Evolutionary conservation across 1,140 invertebrate species (phyloP).

Genomic region (Drosophila mayri): DNA sequence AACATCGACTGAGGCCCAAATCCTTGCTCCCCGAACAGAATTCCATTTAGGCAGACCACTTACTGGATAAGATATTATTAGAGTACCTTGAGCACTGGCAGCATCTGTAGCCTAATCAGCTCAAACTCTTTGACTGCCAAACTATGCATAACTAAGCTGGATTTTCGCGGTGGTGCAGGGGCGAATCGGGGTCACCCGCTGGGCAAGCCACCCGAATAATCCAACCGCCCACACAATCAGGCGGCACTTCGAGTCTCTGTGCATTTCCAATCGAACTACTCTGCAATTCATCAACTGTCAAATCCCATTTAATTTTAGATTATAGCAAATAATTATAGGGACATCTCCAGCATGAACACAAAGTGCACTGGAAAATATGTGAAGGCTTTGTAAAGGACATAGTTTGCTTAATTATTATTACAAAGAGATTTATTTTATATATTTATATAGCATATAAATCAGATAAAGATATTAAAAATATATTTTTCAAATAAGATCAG

Average conservation of each 20-base stretch:
- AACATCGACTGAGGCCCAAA: constrained; percentile 24
- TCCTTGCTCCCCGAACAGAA: constrained; percentile 33
- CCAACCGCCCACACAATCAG: constrained; percentile 21
- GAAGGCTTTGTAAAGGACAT: not conserved
- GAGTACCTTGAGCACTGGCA: constrained; percentile 34
- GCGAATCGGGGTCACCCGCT: not conserved
- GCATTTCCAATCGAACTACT: constrained; percentile 74
- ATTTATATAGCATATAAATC: not conserved
- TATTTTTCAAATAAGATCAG: not conserved
- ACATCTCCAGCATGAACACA: constrained; percentile 8
- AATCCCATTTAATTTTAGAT: constrained; percentile 79
- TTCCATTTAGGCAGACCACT: constrained; percentile 47
- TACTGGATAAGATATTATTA: constrained; percentile 46
- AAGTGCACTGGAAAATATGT: not conserved
- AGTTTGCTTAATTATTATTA: not conserved
- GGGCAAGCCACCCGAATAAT: constrained; percentile 1
- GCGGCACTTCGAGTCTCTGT: constrained; percentile 37
- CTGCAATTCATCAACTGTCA: constrained; percentile 79
- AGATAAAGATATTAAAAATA: not conserved
- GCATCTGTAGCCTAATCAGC: constrained; percentile 33
- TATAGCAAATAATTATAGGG: constrained; percentile 79
- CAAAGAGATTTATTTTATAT: too few relatives aligned
- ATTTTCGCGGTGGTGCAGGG: constrained; percentile 15
- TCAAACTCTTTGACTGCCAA: constrained; percentile 49
- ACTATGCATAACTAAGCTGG: constrained; percentile 45